Conservation (phyloP, 2,113 vertebrate species). For the Marmota monax region DNA sequence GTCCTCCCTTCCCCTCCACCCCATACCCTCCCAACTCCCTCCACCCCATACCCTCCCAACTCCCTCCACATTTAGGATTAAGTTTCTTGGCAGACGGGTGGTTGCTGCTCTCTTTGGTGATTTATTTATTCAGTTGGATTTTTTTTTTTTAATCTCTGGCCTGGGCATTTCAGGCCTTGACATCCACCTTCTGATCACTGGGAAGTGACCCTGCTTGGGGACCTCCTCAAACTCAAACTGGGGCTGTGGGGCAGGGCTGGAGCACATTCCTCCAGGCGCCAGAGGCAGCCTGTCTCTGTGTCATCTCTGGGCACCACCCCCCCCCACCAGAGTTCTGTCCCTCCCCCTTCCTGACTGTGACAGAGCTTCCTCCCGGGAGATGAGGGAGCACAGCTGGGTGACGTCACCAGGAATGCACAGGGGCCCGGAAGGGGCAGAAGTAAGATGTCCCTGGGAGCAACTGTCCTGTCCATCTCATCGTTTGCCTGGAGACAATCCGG, state of each 20-base stretch:
- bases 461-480: neutral
- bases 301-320: neutral
- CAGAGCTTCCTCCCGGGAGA: conserved; percentile 65
- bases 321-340: neutral
- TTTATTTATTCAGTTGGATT: conserved; percentile 89
- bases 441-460: conserved; percentile 54
- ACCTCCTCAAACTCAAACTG: conserved; percentile 16
- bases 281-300: conserved; percentile 41
- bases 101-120: conserved; percentile 86
- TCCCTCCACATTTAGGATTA: conserved; percentile 85
- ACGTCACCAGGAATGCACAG: conserved; percentile 77
- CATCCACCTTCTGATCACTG: conserved; percentile 83
- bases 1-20: conserved; percentile 65
- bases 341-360: neutral
- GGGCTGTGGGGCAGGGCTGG: neutral
- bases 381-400: conserved; percentile 78
- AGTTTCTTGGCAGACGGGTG: conserved; percentile 87
- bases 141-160: conserved; percentile 80
- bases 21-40: conserved; percentile 25
- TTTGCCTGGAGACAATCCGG: neutral
- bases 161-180: conserved; percentile 82
- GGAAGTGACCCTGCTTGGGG: conserved; percentile 75
- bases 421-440: conserved; percentile 42
- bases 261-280: conserved; percentile 46
- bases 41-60: conserved; percentile 39